Evolutionary conservation across 2,113 vertebrate species (phyloP).

Genomic region (Accipiter cooperii): DNA sequence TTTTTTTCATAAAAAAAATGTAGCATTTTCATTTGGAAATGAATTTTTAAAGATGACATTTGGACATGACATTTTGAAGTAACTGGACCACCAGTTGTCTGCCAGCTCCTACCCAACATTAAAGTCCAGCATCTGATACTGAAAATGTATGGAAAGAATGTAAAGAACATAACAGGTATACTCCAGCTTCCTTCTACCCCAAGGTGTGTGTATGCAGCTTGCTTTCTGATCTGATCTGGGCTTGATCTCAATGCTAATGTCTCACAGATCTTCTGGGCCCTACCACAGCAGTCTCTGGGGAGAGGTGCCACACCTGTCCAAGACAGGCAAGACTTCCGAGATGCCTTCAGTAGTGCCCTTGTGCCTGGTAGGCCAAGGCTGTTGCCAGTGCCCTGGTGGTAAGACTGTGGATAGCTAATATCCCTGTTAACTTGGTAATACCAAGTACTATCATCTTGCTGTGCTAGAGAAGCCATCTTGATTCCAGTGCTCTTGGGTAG

Average conservation of each 20-base stretch:
- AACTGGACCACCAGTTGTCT: not conserved
- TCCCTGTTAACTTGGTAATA: not conserved
- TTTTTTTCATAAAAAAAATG: not conserved
- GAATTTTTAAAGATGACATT: not conserved
- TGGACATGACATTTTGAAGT: not conserved
- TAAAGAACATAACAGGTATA: not conserved
- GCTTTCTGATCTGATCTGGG: not conserved
- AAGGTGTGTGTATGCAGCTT: not conserved
- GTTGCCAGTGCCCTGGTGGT: rapidly evolving
- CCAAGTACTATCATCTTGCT: not conserved
- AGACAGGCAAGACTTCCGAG: not conserved
- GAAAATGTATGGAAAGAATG: not conserved
- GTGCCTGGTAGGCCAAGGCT: not conserved
- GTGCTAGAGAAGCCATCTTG: not conserved
- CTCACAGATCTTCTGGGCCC: not conserved
- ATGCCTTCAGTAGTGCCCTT: not conserved
- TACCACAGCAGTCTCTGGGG: not conserved
- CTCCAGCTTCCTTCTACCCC: not conserved
- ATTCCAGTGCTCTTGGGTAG: not conserved
- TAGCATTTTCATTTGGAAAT: not conserved
- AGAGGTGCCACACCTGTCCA: not conserved
- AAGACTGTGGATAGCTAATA: not conserved
- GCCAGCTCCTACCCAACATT: not conserved
- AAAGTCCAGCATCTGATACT: not conserved
- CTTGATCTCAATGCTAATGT: not conserved